A percentile compares a stretch with the other conserved stretches of the same genome.
Conservation (phyloP, 2,797 vertebrate species). For the Oreochromis mossambicus region DNA sequence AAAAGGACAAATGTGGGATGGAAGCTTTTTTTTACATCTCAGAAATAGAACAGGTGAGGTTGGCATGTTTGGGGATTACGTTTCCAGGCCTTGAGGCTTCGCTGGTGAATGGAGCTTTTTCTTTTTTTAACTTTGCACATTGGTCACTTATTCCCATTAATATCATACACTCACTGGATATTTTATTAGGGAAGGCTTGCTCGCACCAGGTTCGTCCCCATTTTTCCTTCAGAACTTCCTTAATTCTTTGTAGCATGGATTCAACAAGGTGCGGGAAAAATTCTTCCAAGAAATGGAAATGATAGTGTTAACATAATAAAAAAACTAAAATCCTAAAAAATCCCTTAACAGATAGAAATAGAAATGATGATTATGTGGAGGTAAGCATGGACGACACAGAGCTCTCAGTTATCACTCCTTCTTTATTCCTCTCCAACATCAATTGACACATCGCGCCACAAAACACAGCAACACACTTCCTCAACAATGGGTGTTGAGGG, state of each 20-base stretch:
- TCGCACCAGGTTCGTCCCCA: not conserved
- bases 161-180: not conserved
- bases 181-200: not conserved
- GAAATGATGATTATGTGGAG: no score
- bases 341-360: no score
- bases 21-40: constrained; percentile 8
- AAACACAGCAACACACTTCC: no score
- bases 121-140: not conserved
- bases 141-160: not conserved
- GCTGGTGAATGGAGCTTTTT: not conserved
- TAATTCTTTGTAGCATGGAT: not conserved
- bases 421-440: no score
- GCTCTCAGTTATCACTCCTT: no score
- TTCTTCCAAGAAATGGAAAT: not conserved
- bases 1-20: constrained; percentile 27
- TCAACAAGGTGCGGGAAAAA: not conserved
- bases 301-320: no score
- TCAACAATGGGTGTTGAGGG: no score
- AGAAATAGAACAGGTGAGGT: constrained; percentile 28
- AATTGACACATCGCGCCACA: no score
- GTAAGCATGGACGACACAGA: no score
- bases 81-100: not conserved
- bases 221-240: not conserved
- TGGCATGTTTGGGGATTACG: not conserved
- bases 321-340: no score